Conservation (phyloP, 2,797 vertebrate species). For the Rhinichthys osculus region DNA sequence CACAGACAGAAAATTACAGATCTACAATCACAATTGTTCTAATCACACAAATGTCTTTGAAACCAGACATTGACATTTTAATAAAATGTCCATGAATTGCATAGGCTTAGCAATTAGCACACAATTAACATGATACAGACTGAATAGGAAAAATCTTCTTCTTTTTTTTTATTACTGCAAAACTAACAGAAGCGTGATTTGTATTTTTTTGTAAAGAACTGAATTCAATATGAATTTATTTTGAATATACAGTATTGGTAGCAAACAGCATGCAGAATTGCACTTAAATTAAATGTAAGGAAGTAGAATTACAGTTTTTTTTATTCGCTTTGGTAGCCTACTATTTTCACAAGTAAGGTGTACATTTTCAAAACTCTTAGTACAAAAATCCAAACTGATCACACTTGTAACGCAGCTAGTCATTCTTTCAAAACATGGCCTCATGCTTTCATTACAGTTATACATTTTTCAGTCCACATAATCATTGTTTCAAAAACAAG, state of each 20-base stretch:
- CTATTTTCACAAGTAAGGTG: no score
- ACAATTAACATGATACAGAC: not conserved
- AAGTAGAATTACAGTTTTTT: not conserved
- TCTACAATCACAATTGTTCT: not conserved
- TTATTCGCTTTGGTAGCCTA: no score
- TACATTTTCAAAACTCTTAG: no score
- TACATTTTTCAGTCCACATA: no score
- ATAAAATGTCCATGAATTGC: not conserved
- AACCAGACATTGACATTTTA: not conserved
- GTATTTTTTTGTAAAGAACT: not conserved
- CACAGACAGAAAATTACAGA: slow-evolving; percentile 23
- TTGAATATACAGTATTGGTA: no score
- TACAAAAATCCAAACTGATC: no score
- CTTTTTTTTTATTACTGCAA: not conserved
- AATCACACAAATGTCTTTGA: not conserved
- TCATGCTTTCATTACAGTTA: no score
- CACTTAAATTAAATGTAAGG: not conserved
- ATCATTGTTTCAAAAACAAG: no score
- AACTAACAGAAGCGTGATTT: not conserved
- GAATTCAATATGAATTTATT: not conserved
- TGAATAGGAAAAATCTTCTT: not conserved
- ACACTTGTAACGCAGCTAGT: no score
- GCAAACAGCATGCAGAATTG: not conserved
- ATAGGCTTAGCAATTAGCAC: not conserved
- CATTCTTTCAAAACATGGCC: no score